phyloP scores from a whole-genome alignment of 2,888 invertebrate species.

The Elegia similella region DNA sequence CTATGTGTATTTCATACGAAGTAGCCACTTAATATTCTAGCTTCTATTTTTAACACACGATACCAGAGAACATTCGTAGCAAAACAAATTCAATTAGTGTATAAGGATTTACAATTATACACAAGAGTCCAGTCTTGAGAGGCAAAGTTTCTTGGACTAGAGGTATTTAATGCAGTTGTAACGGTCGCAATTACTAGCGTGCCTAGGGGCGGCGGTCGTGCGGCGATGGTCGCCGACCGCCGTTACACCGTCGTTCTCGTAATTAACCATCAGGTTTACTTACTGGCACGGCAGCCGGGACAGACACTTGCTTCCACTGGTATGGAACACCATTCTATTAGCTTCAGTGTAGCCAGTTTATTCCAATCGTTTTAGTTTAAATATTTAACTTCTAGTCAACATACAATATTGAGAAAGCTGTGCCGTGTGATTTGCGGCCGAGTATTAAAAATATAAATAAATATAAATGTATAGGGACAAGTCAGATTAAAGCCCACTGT shows the following conservation, averaged over 20 bases:
- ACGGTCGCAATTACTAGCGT: slow-evolving; percentile 13
- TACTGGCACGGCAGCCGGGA: slow-evolving; percentile 4
- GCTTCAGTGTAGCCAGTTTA: background rate
- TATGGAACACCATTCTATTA: background rate
- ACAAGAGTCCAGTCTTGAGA: background rate
- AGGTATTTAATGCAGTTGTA: slow-evolving; percentile 4
- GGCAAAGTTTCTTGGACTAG: background rate
- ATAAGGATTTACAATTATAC: background rate
- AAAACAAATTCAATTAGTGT: too few relatives aligned
- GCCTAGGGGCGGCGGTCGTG: slow-evolving; percentile 4
- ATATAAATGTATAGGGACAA: too few relatives aligned
- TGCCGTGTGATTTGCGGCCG: too few relatives aligned
- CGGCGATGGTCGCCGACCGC: slow-evolving; percentile 12
- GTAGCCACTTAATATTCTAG: too few relatives aligned
- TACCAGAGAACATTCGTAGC: too few relatives aligned
- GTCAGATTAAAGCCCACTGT: too few relatives aligned
- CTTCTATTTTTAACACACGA: too few relatives aligned
- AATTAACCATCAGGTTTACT: slow-evolving; percentile 40
- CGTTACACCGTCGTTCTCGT: slow-evolving; percentile 28
- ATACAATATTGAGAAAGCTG: too few relatives aligned
- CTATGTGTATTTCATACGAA: too few relatives aligned
- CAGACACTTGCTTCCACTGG: background rate
- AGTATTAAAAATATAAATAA: too few relatives aligned
- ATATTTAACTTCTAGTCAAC: too few relatives aligned
- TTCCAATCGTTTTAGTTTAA: too few relatives aligned